Percentiles rank a stretch among this genome's conserved stretches.
phyloP scores from a whole-genome alignment of 2,888 invertebrate genomes.

The Rhamphomyia laevipes region DNA sequence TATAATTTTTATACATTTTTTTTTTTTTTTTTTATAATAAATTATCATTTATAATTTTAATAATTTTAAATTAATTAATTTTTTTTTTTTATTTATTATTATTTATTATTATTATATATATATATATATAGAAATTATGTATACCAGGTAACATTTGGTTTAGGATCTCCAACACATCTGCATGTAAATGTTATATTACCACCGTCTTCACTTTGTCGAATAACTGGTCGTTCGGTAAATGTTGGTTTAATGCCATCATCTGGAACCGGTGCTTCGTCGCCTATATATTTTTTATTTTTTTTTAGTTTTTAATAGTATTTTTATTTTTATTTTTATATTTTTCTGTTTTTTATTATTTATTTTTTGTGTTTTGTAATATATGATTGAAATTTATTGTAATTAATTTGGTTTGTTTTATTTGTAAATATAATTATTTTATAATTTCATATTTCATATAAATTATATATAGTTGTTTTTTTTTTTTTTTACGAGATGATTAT shows the following conservation, averaged over 20 bases:
- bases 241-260: conserved; percentile 92
- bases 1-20: not conserved
- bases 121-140: conserved; percentile 21
- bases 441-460: no score
- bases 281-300: conserved; percentile 45
- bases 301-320: not conserved
- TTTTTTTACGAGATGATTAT: no score
- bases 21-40: not conserved
- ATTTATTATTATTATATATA: conserved; percentile 1
- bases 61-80: not conserved
- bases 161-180: conserved; percentile 93
- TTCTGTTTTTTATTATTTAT: conserved; percentile 3
- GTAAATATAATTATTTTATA: not conserved
- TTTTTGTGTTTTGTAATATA: no score
- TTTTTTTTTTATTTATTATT: conserved; percentile 1
- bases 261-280: conserved; percentile 91
- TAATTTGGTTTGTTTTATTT: conserved; percentile 1
- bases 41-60: not conserved
- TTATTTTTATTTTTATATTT: not conserved
- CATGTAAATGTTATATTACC: conserved; percentile 94
- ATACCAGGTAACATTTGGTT: conserved; percentile 90
- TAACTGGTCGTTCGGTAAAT: conserved; percentile 95
- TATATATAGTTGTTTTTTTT: no score
- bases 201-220: conserved; percentile 93
- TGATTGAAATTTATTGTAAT: conserved; percentile 4